Conservation (phyloP, 2,797 vertebrate species). For the Podargus strigoides region DNA sequence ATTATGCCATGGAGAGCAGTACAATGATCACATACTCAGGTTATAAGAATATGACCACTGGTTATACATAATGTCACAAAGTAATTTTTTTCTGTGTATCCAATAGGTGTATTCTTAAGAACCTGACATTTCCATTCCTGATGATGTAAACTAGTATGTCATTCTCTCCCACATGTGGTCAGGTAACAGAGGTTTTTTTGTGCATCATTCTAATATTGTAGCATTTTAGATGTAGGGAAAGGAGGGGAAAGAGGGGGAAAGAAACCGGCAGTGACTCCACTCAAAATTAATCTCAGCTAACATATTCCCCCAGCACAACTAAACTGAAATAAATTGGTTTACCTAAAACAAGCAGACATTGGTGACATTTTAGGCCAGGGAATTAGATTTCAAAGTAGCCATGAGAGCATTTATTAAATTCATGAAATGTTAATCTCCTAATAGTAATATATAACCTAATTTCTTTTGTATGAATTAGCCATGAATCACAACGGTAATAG, state of each 20-base stretch:
- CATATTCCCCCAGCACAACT: not conserved
- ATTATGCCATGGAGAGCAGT: not conserved
- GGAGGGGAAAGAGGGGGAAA: not conserved
- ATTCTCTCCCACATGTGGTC: not conserved
- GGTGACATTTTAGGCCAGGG: constrained; percentile 25
- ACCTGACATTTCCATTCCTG: not conserved
- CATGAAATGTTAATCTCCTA: constrained; percentile 55
- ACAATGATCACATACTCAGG: not conserved
- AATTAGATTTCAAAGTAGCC: constrained; percentile 53
- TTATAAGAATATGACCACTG: not conserved
- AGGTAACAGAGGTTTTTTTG: not conserved
- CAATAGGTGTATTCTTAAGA: not conserved
- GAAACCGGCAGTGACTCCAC: constrained; percentile 20
- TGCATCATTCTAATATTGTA: not conserved
- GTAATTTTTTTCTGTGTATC: not conserved
- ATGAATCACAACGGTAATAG: constrained; percentile 40
- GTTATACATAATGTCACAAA: not conserved
- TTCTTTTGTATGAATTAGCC: constrained; percentile 29
- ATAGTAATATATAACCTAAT: constrained; percentile 42
- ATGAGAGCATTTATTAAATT: constrained; percentile 46
- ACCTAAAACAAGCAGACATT: constrained; percentile 39
- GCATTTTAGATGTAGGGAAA: not conserved
- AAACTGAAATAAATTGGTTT: constrained; percentile 43
- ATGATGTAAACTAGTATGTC: not conserved
- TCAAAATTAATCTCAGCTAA: not conserved